Percentiles rank a stretch among this genome's conserved stretches.
phyloP scores from a whole-genome alignment of 2,797 vertebrate genomes.

The Notamacropus eugenii region DNA sequence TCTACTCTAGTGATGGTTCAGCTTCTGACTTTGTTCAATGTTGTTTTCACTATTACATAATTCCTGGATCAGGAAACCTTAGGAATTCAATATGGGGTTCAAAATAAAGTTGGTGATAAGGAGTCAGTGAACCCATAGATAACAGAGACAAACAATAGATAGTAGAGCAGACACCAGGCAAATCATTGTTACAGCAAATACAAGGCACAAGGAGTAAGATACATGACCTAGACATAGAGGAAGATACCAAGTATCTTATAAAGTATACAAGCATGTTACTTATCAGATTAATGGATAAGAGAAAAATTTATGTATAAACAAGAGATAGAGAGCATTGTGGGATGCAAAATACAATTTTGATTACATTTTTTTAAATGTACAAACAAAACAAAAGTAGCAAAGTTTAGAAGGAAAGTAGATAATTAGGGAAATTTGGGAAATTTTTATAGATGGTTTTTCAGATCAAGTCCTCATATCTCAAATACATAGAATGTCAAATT shows the following conservation, averaged over 20 bases:
- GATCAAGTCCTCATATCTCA: background rate
- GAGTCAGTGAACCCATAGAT: background rate
- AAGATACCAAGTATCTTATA: background rate
- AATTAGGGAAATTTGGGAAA: background rate
- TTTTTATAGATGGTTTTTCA: background rate
- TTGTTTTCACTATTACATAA: background rate
- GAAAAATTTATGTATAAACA: background rate
- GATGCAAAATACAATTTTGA: background rate
- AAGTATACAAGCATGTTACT: background rate
- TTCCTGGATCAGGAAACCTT: background rate
- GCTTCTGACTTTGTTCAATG: background rate
- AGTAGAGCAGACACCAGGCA: background rate
- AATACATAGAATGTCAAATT: background rate
- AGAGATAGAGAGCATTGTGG: background rate
- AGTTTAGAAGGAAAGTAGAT: background rate
- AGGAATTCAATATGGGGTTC: background rate
- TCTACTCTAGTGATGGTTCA: no score
- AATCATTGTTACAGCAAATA: background rate
- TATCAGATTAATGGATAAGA: background rate
- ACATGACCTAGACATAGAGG: background rate
- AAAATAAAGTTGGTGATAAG: background rate
- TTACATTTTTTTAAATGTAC: no score
- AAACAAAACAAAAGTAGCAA: background rate
- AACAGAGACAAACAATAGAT: background rate
- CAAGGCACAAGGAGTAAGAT: background rate